Evolutionary conservation across 2,888 invertebrate genomes (phyloP).

Genomic region (Sericinus montela): DNA sequence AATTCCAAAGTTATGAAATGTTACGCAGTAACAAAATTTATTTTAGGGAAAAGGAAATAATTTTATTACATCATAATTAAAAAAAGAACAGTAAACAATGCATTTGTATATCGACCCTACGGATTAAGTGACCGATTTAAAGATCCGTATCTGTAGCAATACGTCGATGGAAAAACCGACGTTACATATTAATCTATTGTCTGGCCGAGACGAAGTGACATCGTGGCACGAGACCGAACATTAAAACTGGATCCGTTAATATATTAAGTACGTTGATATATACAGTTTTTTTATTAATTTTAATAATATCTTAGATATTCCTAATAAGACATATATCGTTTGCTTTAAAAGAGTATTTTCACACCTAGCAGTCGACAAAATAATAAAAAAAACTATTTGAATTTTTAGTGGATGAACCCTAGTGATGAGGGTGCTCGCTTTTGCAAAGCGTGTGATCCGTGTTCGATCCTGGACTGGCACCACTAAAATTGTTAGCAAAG

Average conservation of each 20-base stretch:
- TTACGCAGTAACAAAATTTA: not conserved
- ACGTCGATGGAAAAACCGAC: conserved; percentile 35
- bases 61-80: not conserved
- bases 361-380: too few relatives aligned
- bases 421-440: too few relatives aligned
- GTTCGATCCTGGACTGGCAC: too few relatives aligned
- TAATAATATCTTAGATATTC: too few relatives aligned
- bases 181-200: conserved; percentile 34
- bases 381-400: too few relatives aligned
- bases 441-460: too few relatives aligned
- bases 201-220: conserved; percentile 19
- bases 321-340: too few relatives aligned
- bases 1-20: too few relatives aligned
- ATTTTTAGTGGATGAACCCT: too few relatives aligned
- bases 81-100: not conserved
- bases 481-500: too few relatives aligned
- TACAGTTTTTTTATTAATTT: conserved; percentile 14
- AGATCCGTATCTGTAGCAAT: conserved; percentile 19
- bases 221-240: conserved; percentile 9
- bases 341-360: too few relatives aligned
- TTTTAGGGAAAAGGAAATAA: not conserved
- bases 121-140: conserved; percentile 6
- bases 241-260: conserved; percentile 16
- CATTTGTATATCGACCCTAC: not conserved
- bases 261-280: too few relatives aligned